Evolutionary conservation across 2,797 vertebrate genomes (phyloP), one percentile per base, ranked within the genome.

Genomic region (Sphenodon punctatus): DNA sequence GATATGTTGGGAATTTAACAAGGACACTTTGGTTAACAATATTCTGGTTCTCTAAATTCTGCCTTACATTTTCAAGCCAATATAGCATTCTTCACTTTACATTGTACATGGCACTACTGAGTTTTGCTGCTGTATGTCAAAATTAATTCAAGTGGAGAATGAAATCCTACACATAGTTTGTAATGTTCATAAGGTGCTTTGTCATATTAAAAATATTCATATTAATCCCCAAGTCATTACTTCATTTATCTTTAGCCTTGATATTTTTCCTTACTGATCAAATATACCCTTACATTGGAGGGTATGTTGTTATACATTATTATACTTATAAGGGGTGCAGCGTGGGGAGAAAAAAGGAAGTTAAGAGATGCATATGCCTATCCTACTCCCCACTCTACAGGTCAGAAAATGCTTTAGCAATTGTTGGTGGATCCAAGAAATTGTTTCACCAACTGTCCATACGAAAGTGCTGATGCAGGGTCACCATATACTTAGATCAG

Each of bases 381-480:
- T 27, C 49, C 23, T 11, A 32, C 45, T 51, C 6, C 16, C 4
- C 4, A 36, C 20, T 55, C 2, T 7, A n/a, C 38, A 42, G 11
- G 32, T 4, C 78, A 82, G 58, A 8, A 78, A 78, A 80, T 4
- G 22, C 10, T 36, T 73, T 49, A n/a, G 59, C 32, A 72, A 84
- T 67, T 8, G 45, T 20, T 22, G 20, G 22, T 20, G 22, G 7
- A 64, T 22, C 55, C 27, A 34, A 60, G 19, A 11, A 80, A 39
- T 7, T 5, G 41, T 3, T 55, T 16, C 43, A 58, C 30, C 22
- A 58, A 34, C 51, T 19, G 15, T 23, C 58, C 14, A 58, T 7
- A 1, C 58, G 32, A 0, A 0, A 77, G 9, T n/a, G 39, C n/a
- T 32, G 0, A 0, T 3, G 27, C 7, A 20, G 8, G 0, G 0